phyloP scores from a whole-genome alignment of 2,888 invertebrate genomes.

The Holacanthella duospinosa region DNA sequence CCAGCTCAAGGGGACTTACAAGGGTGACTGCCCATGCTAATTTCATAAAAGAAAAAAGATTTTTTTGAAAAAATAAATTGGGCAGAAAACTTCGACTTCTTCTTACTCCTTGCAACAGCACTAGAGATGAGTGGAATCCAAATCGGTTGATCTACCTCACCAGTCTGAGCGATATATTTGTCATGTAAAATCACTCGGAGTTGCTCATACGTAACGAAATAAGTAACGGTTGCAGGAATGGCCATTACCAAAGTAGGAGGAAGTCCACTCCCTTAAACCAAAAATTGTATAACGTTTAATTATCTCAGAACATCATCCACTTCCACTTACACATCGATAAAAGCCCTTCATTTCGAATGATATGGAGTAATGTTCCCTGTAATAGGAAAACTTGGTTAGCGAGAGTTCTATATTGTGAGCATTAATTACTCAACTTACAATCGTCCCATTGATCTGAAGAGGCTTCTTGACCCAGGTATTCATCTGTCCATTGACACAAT shows the following conservation, averaged over 20 bases:
- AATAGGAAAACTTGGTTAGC: constrained; percentile 25
- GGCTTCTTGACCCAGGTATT: constrained; percentile 51
- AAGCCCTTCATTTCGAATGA: constrained; percentile 76
- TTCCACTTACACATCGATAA: constrained; percentile 61
- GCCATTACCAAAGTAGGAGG: constrained; percentile 92
- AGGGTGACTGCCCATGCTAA: constrained; percentile 51
- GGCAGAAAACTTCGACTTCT: no score
- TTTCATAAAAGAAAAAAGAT: no score
- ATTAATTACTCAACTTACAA: constrained; percentile 41
- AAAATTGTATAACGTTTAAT: neutral
- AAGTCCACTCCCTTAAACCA: constrained; percentile 68
- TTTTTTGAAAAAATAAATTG: no score
- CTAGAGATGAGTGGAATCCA: constrained; percentile 71
- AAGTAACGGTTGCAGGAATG: constrained; percentile 89
- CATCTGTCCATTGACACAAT: constrained; percentile 50
- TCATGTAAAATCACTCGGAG: constrained; percentile 57
- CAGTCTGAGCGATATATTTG: constrained; percentile 40
- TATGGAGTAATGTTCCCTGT: constrained; percentile 92
- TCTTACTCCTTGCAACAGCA: constrained; percentile 52
- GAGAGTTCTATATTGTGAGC: no score
- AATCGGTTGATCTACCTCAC: constrained; percentile 36
- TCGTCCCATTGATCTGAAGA: constrained; percentile 59
- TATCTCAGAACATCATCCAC: neutral
- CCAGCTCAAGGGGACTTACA: constrained; percentile 89
- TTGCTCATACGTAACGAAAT: constrained; percentile 95